Percentiles rank a stretch among this genome's conserved stretches.
These are phyloP conservation scores for Bombus consobrinus DNA, from an alignment of 1,140 invertebrate genomes.

Conservation along the genomic window DNA sequence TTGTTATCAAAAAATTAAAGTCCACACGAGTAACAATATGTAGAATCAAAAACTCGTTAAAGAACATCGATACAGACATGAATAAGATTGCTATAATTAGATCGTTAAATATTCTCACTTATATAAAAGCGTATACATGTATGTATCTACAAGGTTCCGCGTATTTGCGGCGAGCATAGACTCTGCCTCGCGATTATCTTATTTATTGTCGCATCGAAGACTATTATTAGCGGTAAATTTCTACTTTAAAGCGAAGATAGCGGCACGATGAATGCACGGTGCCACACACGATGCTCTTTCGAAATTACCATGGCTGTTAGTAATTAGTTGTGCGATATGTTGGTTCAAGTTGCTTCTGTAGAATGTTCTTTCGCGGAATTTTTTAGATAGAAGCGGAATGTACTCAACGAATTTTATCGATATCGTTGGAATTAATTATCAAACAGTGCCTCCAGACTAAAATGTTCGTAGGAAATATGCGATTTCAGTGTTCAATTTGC, in stretches of 20 bases:
- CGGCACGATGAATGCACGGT: neutral
- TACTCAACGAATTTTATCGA: conserved; percentile 62
- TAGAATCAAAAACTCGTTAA: neutral
- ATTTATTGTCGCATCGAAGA: conserved; percentile 15
- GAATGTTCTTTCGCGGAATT: conserved; percentile 36
- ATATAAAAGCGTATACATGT: neutral
- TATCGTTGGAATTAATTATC: conserved; percentile 67
- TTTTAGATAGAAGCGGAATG: conserved; percentile 65
- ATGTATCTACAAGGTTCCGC: neutral
- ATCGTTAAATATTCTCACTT: neutral
- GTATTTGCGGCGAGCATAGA: neutral
- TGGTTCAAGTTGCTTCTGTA: conserved; percentile 20
- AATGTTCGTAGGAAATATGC: neutral
- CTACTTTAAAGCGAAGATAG: conserved; percentile 21
- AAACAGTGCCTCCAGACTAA: neutral
- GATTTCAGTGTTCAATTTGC: neutral
- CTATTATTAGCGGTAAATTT: conserved; percentile 39
- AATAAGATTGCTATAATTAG: neutral
- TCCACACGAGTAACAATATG: neutral
- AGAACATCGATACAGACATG: neutral
- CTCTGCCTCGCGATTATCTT: conserved; percentile 4
- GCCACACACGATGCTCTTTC: conserved; percentile 30
- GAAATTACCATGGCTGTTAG: conserved; percentile 54
- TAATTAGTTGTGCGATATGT: conserved; percentile 71
- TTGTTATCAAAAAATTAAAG: neutral